Base-by-base conservation (phyloP, 2,888 invertebrate genomes). In the Philereme transversata region DNA sequence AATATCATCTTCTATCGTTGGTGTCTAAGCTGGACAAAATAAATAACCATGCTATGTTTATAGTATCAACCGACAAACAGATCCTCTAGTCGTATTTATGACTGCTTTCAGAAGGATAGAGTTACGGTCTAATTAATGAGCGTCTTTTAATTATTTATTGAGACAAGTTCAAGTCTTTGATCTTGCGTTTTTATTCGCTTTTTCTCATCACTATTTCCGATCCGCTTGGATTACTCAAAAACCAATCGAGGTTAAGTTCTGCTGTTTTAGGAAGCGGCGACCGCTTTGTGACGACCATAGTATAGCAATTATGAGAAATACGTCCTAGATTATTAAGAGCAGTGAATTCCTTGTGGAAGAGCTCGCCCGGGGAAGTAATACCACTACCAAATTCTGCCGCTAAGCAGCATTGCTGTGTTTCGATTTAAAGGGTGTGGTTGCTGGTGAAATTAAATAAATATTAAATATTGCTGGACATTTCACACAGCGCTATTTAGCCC, bases 121-220 rank as follows among this genome's bases (percentile, higher is more conserved):
- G 60, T 54, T 46, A 36, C 54, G 54, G 46, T 60, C 54, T 60
- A 43, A 41, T 51, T 60, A 22, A 46, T 40, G 22, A 22, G n/a
- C 48, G 35, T 11, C 34, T 51, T 10, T 45, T 54, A 49, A 49
- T 54, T 50, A 11, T 60, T 55, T 1, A 60, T 43, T 41, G 43
- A 43, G 43, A 38, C 22, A 46, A 51, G 11, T 22, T 11, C 7
- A 22, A 43, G 43, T 10, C 4, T 43, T n/a, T 40, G 50, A 44
- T 22, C 4, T 44, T 5, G 10, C 5, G 22, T 47, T 47, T 35
- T 47, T 9, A 22, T 22, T 22, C 5, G 34, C 10, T 57, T 34
- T 56, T 60, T 64, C 68, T 44, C 66, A 61, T 62, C 71, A 72
- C 72, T 73, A 69, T 55, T 71, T 69, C 57, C 62, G 69, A 65